Conservation (phyloP, 2,113 vertebrate genomes). For the Ophthalmolycus amberensis region DNA sequence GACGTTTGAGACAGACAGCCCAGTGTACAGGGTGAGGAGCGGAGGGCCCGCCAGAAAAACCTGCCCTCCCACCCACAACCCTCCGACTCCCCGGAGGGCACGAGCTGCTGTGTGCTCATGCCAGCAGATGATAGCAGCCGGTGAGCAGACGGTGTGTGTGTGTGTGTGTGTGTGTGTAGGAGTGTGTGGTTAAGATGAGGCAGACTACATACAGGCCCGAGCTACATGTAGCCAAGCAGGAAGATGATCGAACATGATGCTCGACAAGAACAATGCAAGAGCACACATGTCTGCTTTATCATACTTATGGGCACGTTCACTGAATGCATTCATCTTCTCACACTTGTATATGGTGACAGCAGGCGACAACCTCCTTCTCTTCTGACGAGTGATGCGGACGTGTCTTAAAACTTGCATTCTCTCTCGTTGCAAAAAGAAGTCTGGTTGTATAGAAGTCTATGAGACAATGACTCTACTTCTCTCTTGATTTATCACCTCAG, state of each 20-base stretch:
- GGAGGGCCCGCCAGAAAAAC: constrained; percentile 60
- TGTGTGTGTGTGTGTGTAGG: constrained; percentile 16
- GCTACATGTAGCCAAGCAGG: not conserved
- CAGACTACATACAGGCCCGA: constrained; percentile 4
- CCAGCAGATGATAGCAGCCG: constrained; percentile 67
- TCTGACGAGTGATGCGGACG: too few species aligned
- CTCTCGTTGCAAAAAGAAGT: too few species aligned
- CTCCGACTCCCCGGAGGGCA: constrained; percentile 45
- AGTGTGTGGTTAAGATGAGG: constrained; percentile 26
- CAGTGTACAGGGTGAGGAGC: constrained; percentile 45
- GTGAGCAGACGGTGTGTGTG: constrained; percentile 52
- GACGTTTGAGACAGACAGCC: constrained; percentile 40
- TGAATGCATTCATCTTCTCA: not conserved
- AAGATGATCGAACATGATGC: constrained; percentile 3
- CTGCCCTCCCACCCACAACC: constrained; percentile 56
- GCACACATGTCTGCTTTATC: not conserved
- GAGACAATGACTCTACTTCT: too few species aligned
- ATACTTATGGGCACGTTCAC: not conserved
- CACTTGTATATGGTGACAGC: not conserved
- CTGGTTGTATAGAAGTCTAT: too few species aligned
- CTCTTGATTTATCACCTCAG: too few species aligned
- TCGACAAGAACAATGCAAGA: not conserved
- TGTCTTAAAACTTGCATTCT: too few species aligned
- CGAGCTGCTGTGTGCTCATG: constrained; percentile 51
- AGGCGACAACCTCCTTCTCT: not conserved